Percentiles rank a stretch among this genome's conserved stretches.
Evolutionary conservation across 2,797 vertebrate genomes (phyloP).

Genomic region (Avahi laniger): DNA sequence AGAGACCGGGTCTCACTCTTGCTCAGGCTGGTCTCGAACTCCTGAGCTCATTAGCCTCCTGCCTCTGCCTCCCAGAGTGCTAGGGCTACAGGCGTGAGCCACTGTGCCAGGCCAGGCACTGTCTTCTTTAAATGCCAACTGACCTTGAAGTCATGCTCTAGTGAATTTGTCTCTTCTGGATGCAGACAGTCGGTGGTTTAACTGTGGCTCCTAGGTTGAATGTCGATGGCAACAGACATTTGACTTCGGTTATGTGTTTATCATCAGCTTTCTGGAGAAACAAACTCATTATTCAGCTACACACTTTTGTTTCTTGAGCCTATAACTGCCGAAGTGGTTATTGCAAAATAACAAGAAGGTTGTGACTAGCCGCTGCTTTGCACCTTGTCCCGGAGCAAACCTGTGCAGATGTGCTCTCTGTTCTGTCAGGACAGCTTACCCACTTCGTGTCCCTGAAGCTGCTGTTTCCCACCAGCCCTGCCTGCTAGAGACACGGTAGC

Average conservation of each 20-base stretch:
- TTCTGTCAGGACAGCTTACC: not conserved
- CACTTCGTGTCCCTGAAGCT: not conserved
- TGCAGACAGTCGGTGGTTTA: too few relatives aligned
- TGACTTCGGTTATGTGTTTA: not conserved
- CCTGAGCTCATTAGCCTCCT: too few relatives aligned
- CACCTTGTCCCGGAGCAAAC: accelerated
- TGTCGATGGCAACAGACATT: accelerated
- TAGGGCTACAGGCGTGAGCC: too few relatives aligned
- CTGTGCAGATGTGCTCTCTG: not conserved
- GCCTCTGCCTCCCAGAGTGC: too few relatives aligned
- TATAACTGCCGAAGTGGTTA: not conserved
- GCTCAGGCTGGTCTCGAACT: too few relatives aligned
- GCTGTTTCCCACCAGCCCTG: accelerated
- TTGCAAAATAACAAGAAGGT: not conserved
- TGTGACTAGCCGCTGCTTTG: not conserved
- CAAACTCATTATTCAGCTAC: not conserved
- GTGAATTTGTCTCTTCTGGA: too few relatives aligned
- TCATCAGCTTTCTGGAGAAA: not conserved
- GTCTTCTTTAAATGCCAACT: not conserved
- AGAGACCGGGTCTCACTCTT: too few relatives aligned
- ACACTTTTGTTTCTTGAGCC: not conserved
- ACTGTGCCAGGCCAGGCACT: too few relatives aligned
- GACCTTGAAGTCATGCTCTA: not conserved
- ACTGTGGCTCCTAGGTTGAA: not conserved
- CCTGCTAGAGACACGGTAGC: accelerated